Evolutionary conservation across 2,888 invertebrate species (phyloP), one percentile per base, ranked within the genome.

Genomic region (Anorthoa munda): DNA sequence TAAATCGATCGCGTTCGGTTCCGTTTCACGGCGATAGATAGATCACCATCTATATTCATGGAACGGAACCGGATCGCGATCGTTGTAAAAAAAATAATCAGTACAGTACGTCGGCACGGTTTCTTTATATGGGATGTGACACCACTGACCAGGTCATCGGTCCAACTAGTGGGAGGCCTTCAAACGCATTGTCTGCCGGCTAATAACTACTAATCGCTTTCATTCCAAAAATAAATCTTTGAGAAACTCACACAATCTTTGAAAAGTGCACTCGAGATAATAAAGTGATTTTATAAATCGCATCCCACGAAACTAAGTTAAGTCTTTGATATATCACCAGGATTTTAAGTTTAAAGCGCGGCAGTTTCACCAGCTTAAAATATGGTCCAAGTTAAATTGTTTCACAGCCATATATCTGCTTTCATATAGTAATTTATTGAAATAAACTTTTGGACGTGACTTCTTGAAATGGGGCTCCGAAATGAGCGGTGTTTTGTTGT

Each of bases 351-450:
- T 88, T 78, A 66, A 85, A 83, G 76, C 65, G 72, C 61, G 66
- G 77, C 73, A 75, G 73, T 81, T 81, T 71, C 45, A 79, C 66
- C 64, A 74, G 51, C 68, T 72, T 86, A 81, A 89, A 87, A 85
- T 87, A 86, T 86, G 74, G 84, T 63, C 61, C 45, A 88, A 90
- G 84, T 88, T 89, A 85, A 82, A 89, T 88, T 87, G 90, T 86
- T 88, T 85, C 77, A 67, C 68, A 50, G 71, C 46, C 61, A 72
- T 83, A 69, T 69, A 80, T 76, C 71, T 53, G 70, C 67, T 63
- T 79, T 82, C 66, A 81, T 79, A 78, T 66, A 77, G 72, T 68
- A 78, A 74, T 84, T 84, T 80, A 85, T 79, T 66, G 74, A 67
- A 83, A 70, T 82, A 84, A 83, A 77, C 75, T 81, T 85, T 84